Conservation (phyloP, 2,888 invertebrate genomes). For the Tribolium freemani region DNA sequence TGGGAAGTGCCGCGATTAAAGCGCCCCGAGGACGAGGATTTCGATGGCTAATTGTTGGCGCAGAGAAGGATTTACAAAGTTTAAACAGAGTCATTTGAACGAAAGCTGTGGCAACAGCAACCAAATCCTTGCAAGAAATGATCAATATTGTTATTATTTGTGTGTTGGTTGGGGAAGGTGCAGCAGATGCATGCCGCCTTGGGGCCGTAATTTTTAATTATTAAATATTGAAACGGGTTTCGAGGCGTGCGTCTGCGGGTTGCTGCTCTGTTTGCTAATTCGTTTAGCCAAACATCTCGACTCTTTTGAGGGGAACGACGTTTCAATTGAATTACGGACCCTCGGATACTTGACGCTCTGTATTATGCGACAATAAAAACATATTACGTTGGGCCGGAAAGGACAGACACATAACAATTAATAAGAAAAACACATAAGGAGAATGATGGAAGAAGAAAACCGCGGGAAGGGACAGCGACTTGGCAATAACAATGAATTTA, state of each 20-base stretch:
- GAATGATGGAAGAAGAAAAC: constrained; percentile 6
- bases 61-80: not conserved
- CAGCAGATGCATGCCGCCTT: constrained; percentile 42
- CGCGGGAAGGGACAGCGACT: constrained; percentile 12
- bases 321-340: constrained; percentile 60
- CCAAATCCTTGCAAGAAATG: too few species aligned
- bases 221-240: constrained; percentile 55
- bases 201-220: constrained; percentile 58
- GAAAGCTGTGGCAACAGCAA: too few species aligned
- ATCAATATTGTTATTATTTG: too few species aligned
- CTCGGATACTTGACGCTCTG: constrained; percentile 47
- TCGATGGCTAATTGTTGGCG: constrained; percentile 23
- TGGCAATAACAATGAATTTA: constrained; percentile 42
- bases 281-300: constrained; percentile 61
- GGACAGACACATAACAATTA: constrained; percentile 37
- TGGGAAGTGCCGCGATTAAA: constrained; percentile 21
- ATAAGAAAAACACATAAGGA: constrained; percentile 14
- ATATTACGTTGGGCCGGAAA: constrained; percentile 44
- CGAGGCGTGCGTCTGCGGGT: constrained; percentile 47
- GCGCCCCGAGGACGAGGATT: constrained; percentile 12
- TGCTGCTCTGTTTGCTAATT: constrained; percentile 59
- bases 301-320: constrained; percentile 47
- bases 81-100: too few species aligned
- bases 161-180: not conserved
- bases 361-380: constrained; percentile 57